A percentile compares a stretch with the other conserved stretches of the same genome.
These are phyloP conservation scores for Hetaerina titia DNA, from an alignment of 2,888 invertebrate genomes.

Conservation along the genomic window DNA sequence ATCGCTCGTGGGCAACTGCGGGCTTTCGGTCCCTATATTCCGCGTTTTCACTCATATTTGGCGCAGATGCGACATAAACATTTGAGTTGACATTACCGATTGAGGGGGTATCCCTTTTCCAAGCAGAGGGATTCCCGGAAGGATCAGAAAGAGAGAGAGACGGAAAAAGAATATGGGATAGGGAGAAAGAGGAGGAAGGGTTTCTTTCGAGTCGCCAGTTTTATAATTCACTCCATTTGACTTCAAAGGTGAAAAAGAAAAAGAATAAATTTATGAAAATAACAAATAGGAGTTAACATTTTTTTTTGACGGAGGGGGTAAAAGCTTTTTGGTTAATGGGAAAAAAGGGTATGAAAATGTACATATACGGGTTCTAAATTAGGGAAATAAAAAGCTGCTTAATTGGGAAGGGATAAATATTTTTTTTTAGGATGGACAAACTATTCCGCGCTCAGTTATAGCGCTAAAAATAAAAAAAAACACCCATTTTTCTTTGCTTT, in stretches of 20 bases:
- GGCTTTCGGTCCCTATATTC: neutral
- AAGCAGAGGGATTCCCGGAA: neutral
- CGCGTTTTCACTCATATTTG: neutral
- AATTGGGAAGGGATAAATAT: neutral
- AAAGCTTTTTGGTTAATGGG: neutral
- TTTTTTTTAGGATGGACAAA: too few species aligned
- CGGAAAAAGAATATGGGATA: neutral
- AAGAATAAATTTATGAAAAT: neutral
- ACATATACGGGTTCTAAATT: neutral
- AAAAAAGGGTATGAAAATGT: neutral
- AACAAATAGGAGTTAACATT: neutral
- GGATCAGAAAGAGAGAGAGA: neutral
- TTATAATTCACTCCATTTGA: neutral
- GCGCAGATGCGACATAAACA: neutral
- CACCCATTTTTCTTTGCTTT: neutral
- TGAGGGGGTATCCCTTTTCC: neutral
- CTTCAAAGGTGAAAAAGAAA: neutral
- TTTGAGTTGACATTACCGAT: neutral
- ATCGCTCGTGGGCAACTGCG: neutral
- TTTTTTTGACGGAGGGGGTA: neutral
- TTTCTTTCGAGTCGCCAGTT: neutral
- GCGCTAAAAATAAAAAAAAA: too few species aligned
- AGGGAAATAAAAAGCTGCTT: neutral
- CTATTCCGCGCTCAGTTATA: too few species aligned
- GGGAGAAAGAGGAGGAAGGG: neutral